Base-by-base conservation (phyloP, 2,888 invertebrate genomes). In the Ernsta delagoae region DNA sequence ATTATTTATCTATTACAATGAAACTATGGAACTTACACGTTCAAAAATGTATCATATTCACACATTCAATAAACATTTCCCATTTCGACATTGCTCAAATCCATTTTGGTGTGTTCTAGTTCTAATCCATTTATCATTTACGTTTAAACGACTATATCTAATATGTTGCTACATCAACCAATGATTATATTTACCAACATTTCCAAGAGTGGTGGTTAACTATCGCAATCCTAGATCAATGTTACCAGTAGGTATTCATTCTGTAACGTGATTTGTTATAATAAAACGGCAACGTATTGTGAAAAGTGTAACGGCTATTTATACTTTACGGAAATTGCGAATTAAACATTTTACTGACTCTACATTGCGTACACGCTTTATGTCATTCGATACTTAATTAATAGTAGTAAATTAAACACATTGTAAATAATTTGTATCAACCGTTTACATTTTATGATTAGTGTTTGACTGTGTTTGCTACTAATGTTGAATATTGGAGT, bases 131-230 rank as follows among this genome's bases (percentile, higher is more conserved):
- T 82, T 82, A 80, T 85, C 81, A 83, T 76, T 78, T 31, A 73
- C 77, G 75, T 74, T 75, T 72, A 75, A 75, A 73, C 41, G 72
- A 71, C 67, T 72, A 72, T 73, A 72, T 65, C 67, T 75, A 77
- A 73, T 74, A 75, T 75, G 75, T 80, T 77, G 73, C 84, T 77
- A 71, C 82, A 85, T 79, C 77, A 72, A 59, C 73, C 73, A 75
- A 78, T 82, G 82, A 85, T 83, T 82, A 31, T 80, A 84, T 85
- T 79, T 74, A 75, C 31, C 65, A 53, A 59, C 59, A 50, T 12
- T 59, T 54, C 54, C 11, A 54, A 31, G 6, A 54, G 54, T n/a
- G 34, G 31, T 7, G 12, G 64, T 56, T 45, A 34, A 57, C 11
- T 65, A 59, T 65, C 41, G 59, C 65, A 65, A 65, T 59, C 36